Conservation (phyloP, 2,797 vertebrate species). For the Odontamblyopus lacepedii region DNA sequence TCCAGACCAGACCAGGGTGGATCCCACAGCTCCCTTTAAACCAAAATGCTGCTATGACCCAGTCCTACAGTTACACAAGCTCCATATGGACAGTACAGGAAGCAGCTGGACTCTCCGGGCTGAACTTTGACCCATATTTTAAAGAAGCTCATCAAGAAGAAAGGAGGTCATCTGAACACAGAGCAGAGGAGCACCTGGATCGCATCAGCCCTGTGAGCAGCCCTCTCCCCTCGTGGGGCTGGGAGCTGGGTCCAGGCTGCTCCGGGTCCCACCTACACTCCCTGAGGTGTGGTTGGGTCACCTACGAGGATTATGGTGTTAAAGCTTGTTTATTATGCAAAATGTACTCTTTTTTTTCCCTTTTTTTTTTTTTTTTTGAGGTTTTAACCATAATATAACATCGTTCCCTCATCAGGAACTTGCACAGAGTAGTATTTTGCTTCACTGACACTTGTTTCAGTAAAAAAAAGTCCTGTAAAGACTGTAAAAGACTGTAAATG, state of each 20-base stretch:
- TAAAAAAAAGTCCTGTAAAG: too few species aligned
- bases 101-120: conserved; percentile 24
- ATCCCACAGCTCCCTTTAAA: conserved; percentile 29
- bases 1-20: conserved; percentile 21
- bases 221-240: neutral
- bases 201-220: neutral
- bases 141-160: neutral
- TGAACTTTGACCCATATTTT: conserved; percentile 16
- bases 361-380: too few species aligned
- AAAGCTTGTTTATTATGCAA: too few species aligned
- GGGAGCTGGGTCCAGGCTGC: neutral
- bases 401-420: too few species aligned
- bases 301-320: too few species aligned
- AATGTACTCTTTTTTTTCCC: too few species aligned
- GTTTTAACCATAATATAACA: too few species aligned
- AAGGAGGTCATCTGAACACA: neutral
- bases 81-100: conserved; percentile 1
- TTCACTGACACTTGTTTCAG: too few species aligned
- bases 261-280: neutral
- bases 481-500: too few species aligned
- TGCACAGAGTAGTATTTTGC: too few species aligned
- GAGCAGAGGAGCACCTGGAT: conserved; percentile 9
- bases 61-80: conserved; percentile 39
- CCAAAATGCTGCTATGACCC: conserved; percentile 27
- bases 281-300: too few species aligned